phyloP scores from a whole-genome alignment of 1,140 invertebrate genomes.

The Chironomus tepperi region DNA sequence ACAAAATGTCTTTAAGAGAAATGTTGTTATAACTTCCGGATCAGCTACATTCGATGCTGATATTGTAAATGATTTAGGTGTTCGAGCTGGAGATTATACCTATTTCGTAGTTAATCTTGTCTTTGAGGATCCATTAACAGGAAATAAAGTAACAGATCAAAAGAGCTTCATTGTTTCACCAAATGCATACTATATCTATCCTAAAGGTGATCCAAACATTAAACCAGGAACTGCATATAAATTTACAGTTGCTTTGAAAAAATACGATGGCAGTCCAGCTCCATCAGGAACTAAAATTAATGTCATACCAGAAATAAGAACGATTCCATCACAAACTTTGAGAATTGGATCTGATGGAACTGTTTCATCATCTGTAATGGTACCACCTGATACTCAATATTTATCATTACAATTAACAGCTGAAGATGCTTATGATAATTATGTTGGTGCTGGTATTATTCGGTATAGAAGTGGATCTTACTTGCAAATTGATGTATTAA shows the following conservation, averaged over 20 bases:
- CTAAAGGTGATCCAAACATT: no score
- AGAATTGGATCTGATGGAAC: not conserved
- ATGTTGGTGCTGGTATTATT: not conserved
- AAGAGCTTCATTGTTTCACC: constrained; percentile 43
- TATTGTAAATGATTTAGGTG: constrained; percentile 47
- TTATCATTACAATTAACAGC: not conserved
- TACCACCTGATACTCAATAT: no score
- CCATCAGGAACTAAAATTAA: not conserved
- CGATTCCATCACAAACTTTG: not conserved
- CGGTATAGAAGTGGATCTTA: not conserved
- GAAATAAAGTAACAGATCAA: constrained; percentile 38
- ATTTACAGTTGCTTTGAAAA: not conserved
- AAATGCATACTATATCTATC: not conserved
- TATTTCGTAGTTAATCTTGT: not conserved
- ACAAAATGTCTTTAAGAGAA: no score
- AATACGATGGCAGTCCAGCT: not conserved
- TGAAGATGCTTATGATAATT: not conserved
- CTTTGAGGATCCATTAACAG: not conserved
- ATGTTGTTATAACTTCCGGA: constrained; percentile 43
- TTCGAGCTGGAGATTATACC: not conserved
- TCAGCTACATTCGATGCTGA: constrained; percentile 61
- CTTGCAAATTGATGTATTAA: not conserved
- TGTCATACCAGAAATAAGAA: not conserved
- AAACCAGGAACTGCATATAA: not conserved
- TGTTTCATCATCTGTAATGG: not conserved